Conservation (phyloP, 2,888 invertebrate genomes). For the Apomyelois bistriatella region DNA sequence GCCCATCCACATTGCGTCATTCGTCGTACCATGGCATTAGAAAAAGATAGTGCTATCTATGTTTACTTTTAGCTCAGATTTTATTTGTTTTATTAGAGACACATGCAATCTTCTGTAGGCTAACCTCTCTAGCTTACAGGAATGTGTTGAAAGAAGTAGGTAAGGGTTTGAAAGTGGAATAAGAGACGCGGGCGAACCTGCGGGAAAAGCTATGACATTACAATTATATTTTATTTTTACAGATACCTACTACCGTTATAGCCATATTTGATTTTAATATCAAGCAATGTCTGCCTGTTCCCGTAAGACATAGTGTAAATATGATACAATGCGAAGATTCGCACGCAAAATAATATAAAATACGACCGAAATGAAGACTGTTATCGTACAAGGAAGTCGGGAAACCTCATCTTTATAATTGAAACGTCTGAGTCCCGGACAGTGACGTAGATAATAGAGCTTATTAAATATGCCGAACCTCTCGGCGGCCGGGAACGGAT, state of each 20-base stretch:
- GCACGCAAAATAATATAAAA: not conserved
- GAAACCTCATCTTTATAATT: conserved; percentile 50
- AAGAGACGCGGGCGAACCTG: too few species aligned
- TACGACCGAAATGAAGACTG: conserved; percentile 1
- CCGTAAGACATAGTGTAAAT: too few species aligned
- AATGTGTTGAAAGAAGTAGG: too few species aligned
- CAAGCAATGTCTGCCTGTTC: too few species aligned
- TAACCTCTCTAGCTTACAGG: too few species aligned
- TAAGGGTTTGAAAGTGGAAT: too few species aligned
- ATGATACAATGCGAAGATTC: too few species aligned
- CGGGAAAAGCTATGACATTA: too few species aligned
- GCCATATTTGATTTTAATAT: too few species aligned
- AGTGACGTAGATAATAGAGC: conserved; percentile 60
- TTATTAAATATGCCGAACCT: conserved; percentile 69
- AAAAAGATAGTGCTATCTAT: not conserved
- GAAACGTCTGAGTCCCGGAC: conserved; percentile 53
- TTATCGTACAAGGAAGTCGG: conserved; percentile 25
- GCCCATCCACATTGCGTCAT: conserved; percentile 35
- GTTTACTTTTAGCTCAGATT: not conserved
- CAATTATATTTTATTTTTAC: too few species aligned
- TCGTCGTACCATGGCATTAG: not conserved
- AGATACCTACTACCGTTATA: too few species aligned
- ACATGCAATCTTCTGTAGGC: too few species aligned
- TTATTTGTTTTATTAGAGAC: not conserved
- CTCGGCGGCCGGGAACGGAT: conserved; percentile 52